Percentiles rank a stretch among this genome's conserved stretches.
Conservation (phyloP, 2,797 vertebrate genomes). For the Setipinna tenuifilis region DNA sequence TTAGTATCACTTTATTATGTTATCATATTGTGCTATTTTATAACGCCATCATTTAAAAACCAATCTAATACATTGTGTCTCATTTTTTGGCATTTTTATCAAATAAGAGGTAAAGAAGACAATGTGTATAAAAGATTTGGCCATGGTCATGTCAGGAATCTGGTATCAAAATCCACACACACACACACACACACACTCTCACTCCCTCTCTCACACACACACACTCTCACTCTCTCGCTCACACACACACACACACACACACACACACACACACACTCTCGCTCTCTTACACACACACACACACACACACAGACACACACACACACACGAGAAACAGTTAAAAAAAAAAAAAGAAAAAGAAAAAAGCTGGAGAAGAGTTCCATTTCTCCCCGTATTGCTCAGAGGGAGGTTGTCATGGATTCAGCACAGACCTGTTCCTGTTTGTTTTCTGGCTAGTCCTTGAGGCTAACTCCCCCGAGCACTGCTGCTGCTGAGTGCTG, state of each 20-base stretch:
- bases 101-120: slow-evolving; percentile 5
- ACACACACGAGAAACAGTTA: background rate
- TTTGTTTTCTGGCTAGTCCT: background rate
- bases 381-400: background rate
- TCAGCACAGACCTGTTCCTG: slow-evolving; percentile 16
- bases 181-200: background rate
- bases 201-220: background rate
- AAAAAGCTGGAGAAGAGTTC: background rate
- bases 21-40: background rate
- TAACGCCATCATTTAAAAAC: slow-evolving; percentile 16
- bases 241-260: background rate
- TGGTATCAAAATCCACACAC: slow-evolving; percentile 15
- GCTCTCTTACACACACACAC: too few relatives aligned
- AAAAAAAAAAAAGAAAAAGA: slow-evolving; percentile 12
- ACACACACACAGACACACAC: too few relatives aligned
- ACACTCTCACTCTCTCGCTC: background rate
- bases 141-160: background rate
- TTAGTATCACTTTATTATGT: background rate
- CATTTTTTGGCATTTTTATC: slow-evolving; percentile 3
- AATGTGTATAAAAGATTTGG: slow-evolving; percentile 44
- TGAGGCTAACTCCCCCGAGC: background rate
- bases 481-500: background rate
- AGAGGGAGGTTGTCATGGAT: slow-evolving; percentile 12
- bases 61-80: slow-evolving; percentile 18
- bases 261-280: background rate